Conservation (phyloP, 2,113 vertebrate genomes). For the Alaudala cheleensis region DNA sequence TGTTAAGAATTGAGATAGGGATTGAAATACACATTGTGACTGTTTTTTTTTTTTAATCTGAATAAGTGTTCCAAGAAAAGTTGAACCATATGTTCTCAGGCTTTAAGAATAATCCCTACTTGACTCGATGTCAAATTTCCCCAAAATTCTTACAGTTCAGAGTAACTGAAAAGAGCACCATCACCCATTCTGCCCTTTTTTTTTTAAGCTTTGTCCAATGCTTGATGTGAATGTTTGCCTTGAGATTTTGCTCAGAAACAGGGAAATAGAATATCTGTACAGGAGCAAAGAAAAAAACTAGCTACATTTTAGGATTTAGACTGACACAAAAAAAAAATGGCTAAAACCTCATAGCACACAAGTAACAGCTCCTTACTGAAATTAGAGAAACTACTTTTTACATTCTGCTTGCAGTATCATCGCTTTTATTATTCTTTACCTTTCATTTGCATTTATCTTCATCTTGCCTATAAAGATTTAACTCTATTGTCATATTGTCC, state of each 20-base stretch:
- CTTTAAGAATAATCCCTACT: background rate
- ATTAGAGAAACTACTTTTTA: background rate
- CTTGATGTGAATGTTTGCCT: background rate
- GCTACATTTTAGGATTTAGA: background rate
- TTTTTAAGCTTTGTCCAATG: background rate
- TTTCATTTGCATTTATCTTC: slow-evolving; percentile 37
- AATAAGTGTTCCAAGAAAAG: background rate
- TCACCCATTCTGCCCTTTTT: background rate
- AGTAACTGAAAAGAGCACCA: background rate
- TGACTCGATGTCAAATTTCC: background rate
- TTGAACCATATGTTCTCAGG: background rate
- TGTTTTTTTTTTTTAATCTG: background rate
- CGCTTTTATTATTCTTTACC: background rate
- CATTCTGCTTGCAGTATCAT: background rate
- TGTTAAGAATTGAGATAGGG: background rate
- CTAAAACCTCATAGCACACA: background rate
- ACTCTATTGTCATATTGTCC: background rate
- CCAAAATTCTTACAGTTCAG: background rate
- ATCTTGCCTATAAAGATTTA: slow-evolving; percentile 27
- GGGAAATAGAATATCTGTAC: background rate
- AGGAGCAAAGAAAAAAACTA: background rate
- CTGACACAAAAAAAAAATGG: background rate
- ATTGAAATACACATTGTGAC: background rate
- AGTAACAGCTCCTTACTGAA: background rate
- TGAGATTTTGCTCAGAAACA: background rate